These are phyloP conservation scores for Typhlomys cinereus DNA, from an alignment of 2,113 vertebrate genomes.

Conservation along the genomic window DNA sequence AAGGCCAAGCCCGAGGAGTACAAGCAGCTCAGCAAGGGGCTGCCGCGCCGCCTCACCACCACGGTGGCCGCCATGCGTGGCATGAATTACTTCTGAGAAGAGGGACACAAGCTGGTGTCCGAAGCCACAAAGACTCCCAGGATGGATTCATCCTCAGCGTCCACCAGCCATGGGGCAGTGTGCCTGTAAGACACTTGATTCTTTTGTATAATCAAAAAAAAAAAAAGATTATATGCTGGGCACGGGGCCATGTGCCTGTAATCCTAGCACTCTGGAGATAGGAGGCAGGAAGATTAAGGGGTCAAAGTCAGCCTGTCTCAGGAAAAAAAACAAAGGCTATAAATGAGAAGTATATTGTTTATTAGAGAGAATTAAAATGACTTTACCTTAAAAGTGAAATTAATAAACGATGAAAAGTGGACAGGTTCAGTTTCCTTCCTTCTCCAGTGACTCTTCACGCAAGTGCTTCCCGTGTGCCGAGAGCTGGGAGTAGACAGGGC, in stretches of 20 bases:
- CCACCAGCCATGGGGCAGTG: not conserved
- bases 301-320: not conserved
- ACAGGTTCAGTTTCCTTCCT: not conserved
- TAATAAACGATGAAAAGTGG: conserved; percentile 35
- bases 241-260: not conserved
- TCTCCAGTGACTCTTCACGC: not conserved
- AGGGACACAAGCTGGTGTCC: accelerated
- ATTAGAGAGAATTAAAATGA: conserved; percentile 4
- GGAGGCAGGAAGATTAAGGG: not conserved
- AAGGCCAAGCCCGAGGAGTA: conserved; percentile 94
- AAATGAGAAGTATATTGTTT: conserved; percentile 35
- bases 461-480: not conserved
- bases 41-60: conserved; percentile 89
- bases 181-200: not conserved
- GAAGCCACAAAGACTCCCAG: accelerated
- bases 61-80: conserved; percentile 89
- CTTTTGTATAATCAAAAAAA: not conserved
- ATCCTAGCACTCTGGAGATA: not conserved
- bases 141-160: not conserved
- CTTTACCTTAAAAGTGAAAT: not conserved
- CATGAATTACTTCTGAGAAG: conserved; percentile 82
- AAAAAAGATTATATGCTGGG: not conserved
- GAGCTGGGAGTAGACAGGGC: not conserved
- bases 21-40: conserved; percentile 88
- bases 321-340: not conserved